These are phyloP conservation scores for Cydia fagiglandana DNA, from an alignment of 1,140 invertebrate species.

Conservation along the genomic window DNA sequence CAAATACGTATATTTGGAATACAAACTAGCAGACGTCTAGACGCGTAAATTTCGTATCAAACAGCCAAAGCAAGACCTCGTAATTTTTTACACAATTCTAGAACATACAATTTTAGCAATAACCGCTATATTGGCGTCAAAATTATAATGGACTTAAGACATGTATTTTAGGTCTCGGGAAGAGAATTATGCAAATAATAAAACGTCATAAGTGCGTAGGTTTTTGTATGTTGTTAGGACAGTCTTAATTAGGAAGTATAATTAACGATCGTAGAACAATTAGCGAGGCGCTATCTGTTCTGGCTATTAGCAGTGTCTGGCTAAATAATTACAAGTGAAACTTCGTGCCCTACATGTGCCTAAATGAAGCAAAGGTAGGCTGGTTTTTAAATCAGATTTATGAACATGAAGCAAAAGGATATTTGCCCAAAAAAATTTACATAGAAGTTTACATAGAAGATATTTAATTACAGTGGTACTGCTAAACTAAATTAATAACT, in stretches of 20 bases:
- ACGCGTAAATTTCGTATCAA: background rate
- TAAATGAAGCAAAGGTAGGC: background rate
- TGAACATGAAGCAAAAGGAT: background rate
- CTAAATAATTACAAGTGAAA: slow-evolving; percentile 56
- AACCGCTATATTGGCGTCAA: background rate
- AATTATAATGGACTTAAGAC: background rate
- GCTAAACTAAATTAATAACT: too few relatives aligned
- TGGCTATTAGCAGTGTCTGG: slow-evolving; percentile 55
- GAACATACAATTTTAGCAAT: background rate
- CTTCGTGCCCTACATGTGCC: slow-evolving; percentile 13
- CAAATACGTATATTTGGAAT: background rate
- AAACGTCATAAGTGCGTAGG: background rate
- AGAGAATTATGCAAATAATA: background rate
- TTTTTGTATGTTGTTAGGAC: slow-evolving; percentile 21
- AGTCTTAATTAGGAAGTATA: slow-evolving; percentile 32
- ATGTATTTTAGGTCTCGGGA: background rate
- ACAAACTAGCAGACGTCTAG: background rate
- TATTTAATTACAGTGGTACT: too few relatives aligned
- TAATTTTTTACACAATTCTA: background rate
- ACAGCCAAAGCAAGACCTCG: background rate
- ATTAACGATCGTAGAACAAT: slow-evolving; percentile 70
- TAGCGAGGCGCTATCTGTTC: slow-evolving; percentile 58
- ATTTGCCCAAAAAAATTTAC: too few relatives aligned
- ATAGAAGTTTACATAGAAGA: too few relatives aligned
- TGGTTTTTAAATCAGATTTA: background rate